Conservation (phyloP, 1,140 invertebrate species). For the Ruditapes philippinarum region DNA sequence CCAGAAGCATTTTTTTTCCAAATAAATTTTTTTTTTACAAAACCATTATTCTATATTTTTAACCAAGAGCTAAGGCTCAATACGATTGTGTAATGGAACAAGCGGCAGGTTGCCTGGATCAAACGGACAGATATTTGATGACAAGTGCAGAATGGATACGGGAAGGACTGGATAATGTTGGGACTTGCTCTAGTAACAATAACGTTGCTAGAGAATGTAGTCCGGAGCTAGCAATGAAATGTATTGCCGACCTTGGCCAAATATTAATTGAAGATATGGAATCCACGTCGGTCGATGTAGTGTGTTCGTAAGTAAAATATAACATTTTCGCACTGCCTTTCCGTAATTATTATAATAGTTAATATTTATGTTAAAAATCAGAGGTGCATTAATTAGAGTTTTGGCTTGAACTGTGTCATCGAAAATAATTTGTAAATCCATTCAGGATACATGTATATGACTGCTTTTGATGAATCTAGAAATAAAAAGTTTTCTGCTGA, state of each 20-base stretch:
- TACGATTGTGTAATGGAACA: constrained; percentile 7
- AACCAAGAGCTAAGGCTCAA: background rate
- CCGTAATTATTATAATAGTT: too few relatives aligned
- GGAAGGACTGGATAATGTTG: background rate
- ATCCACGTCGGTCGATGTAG: background rate
- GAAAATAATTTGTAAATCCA: too few relatives aligned
- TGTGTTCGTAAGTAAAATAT: constrained; percentile 50
- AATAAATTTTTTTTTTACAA: too few relatives aligned
- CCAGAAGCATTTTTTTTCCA: too few relatives aligned
- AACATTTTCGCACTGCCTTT: too few relatives aligned
- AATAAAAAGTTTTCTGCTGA: too few relatives aligned
- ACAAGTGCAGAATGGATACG: constrained; percentile 4
- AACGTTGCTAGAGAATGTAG: background rate
- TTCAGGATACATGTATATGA: too few relatives aligned
- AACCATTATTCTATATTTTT: too few relatives aligned
- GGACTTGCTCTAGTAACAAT: background rate
- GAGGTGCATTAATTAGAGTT: too few relatives aligned
- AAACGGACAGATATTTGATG: background rate
- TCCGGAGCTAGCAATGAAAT: background rate
- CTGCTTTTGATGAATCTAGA: too few relatives aligned
- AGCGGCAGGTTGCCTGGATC: background rate
- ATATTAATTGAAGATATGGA: background rate
- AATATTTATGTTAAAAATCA: too few relatives aligned
- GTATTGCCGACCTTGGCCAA: background rate
- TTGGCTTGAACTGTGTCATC: too few relatives aligned